These are phyloP conservation scores for Harpagoxenus sublaevis DNA, from an alignment of 2,888 invertebrate species.

Conservation along the genomic window DNA sequence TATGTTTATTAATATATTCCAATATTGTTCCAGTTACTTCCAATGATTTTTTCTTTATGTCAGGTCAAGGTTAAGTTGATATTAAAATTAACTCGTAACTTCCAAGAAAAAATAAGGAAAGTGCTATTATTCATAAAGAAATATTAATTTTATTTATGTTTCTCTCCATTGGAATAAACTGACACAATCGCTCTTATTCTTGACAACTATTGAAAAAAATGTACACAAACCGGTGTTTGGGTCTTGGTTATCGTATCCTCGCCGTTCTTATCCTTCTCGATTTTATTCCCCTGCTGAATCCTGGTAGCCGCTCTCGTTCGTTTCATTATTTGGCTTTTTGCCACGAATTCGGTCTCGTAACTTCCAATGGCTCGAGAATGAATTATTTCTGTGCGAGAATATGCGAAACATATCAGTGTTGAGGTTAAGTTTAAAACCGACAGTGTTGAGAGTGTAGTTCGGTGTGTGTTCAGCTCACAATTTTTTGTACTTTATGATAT, in stretches of 20 bases:
- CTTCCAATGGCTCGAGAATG: not conserved
- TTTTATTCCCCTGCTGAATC: conserved; percentile 1
- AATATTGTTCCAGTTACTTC: no score
- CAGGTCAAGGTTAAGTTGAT: no score
- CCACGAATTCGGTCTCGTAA: not conserved
- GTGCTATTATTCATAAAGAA: not conserved
- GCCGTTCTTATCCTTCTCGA: not conserved
- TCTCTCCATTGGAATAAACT: not conserved
- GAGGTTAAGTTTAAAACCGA: not conserved
- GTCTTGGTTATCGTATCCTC: not conserved
- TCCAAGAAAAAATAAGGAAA: not conserved
- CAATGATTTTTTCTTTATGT: no score
- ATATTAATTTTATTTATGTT: not conserved
- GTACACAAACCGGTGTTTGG: conserved; percentile 12
- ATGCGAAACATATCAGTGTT: not conserved
- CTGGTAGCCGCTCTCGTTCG: conserved; percentile 51
- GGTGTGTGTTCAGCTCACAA: not conserved
- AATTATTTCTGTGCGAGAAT: not conserved
- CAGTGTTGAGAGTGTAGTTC: not conserved
- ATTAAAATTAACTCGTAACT: not conserved
- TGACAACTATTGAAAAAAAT: not conserved
- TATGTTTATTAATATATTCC: no score
- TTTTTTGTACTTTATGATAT: not conserved
- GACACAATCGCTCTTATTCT: not conserved
- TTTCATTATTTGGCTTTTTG: conserved; percentile 54